A percentile compares a stretch with the other conserved stretches of the same genome.
These are phyloP conservation scores for Drosophila elegans DNA, from an alignment of 1,140 invertebrate genomes.

Conservation along the genomic window DNA sequence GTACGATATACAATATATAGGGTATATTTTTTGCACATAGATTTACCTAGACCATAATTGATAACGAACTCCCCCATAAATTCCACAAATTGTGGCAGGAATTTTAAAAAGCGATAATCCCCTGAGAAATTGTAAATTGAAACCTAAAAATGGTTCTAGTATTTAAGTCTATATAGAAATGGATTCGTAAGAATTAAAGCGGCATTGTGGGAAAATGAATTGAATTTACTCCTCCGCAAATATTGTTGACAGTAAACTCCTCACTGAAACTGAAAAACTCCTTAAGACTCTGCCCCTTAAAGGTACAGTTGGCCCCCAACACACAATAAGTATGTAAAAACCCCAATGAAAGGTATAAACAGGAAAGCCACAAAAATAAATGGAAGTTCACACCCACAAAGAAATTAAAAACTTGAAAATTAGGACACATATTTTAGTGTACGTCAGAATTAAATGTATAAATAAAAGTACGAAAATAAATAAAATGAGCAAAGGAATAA, in stretches of 20 bases:
- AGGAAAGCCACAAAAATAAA: constrained; percentile 21
- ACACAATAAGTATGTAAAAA: constrained; percentile 32
- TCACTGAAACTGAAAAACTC: background rate
- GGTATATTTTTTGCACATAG: constrained; percentile 83
- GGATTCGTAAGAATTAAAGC: constrained; percentile 1
- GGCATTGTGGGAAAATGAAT: constrained; percentile 1
- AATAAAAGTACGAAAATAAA: constrained; percentile 54
- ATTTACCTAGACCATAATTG: constrained; percentile 73
- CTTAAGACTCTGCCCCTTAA: constrained; percentile 16
- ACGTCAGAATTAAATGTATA: constrained; percentile 79
- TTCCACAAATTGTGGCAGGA: constrained; percentile 44
- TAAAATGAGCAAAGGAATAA: constrained; percentile 32
- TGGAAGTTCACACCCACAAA: constrained; percentile 3
- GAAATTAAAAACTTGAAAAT: constrained; percentile 27
- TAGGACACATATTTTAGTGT: constrained; percentile 79
- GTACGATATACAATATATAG: constrained; percentile 77
- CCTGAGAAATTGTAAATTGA: constrained; percentile 66
- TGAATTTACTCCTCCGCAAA: background rate
- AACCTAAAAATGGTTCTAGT: constrained; percentile 41
- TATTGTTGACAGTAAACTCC: constrained; percentile 16
- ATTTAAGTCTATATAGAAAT: constrained; percentile 41
- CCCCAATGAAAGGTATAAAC: constrained; percentile 18
- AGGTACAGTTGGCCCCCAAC: constrained; percentile 29
- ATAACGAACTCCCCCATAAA: constrained; percentile 13
- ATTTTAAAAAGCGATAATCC: constrained; percentile 19